Base-by-base conservation (phyloP, 2,888 invertebrate genomes). In the Diarsia rubi region DNA sequence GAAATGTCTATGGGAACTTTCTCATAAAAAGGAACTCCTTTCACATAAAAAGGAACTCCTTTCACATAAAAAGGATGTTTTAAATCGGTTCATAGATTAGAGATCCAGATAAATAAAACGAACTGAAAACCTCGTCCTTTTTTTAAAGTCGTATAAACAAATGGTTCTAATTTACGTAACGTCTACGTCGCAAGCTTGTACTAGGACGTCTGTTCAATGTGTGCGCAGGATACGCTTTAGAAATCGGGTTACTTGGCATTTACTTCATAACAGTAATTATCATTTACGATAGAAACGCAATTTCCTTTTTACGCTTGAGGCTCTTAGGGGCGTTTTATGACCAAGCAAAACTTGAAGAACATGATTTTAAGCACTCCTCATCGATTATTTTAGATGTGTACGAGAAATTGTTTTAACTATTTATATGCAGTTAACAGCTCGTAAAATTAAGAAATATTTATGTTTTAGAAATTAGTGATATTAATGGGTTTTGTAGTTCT, bases 231-330 rank as follows among this genome's bases (percentile, higher is more conserved):
- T 87, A 86, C 81, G 70, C 68, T 85, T 88, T 90, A 90, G 90
- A 91, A 90, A 91, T 89, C 88, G 79, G 83, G 84, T 85, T 87
- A 80, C 85, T 79, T 81, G 78, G 85, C 83, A 84, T 89, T 89
- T 84, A 85, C 87, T 88, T 87, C 87, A 89, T 85, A 84, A 87
- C 86, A 85, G 87, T 91, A 91, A 93, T 93, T 91, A 91, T 88
- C 82, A 89, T 91, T 91, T 90, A 90, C 88, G 90, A 89, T 91
- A 88, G 89, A 89, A 90, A 90, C 86, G 89, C 89, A 91, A 92
- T 92, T 93, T 93, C 90, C 91, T 89, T 90, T 90, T 89, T 85
- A 88, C 82, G 82, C 84, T 82, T 62, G 72, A 62, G 79, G 86
- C 83, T 84, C 52, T 69, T 24, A 75, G 72, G 83, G 83, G 83